Evolutionary conservation across 2,797 vertebrate genomes (phyloP).

Genomic region (Sternarchorhynchus goeldii): DNA sequence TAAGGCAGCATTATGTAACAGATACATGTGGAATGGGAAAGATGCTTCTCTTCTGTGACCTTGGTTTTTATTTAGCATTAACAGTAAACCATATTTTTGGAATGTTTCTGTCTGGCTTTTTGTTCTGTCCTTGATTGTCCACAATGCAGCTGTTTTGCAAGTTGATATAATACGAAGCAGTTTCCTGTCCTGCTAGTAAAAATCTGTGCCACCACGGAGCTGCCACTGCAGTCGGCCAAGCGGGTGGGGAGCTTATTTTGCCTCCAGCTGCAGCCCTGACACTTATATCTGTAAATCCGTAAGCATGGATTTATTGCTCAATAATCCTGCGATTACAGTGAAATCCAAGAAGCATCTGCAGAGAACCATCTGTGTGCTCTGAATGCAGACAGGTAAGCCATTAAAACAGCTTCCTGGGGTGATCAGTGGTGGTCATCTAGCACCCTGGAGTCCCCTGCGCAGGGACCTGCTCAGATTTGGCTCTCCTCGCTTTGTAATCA

Average conservation of each 20-base stretch:
- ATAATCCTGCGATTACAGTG: not conserved
- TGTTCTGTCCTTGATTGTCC: constrained; percentile 26
- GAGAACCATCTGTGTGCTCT: not conserved
- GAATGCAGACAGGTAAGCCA: not conserved
- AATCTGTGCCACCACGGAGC: not conserved
- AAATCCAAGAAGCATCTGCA: constrained; percentile 8
- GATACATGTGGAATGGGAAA: constrained; percentile 40
- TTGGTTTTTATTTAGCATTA: constrained; percentile 29
- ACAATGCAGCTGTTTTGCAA: constrained; percentile 11
- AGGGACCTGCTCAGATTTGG: not conserved
- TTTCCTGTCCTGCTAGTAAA: constrained; percentile 11
- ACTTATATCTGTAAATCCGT: constrained; percentile 21
- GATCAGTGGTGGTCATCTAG: not conserved
- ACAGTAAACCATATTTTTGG: constrained; percentile 27
- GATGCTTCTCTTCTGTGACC: constrained; percentile 14
- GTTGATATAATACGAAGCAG: constrained; percentile 7
- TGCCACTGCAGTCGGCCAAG: not conserved
- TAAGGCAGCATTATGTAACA: constrained; percentile 46
- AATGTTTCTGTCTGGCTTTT: constrained; percentile 32
- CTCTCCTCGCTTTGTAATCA: not conserved
- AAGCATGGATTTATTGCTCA: constrained; percentile 13
- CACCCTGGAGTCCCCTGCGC: too few species aligned
- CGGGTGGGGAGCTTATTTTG: not conserved
- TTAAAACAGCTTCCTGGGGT: not conserved
- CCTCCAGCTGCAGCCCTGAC: not conserved